phyloP scores from a whole-genome alignment of 30 jellyfish, hydroid and myxozoan genomes.

The Hydra vulgaris region DNA sequence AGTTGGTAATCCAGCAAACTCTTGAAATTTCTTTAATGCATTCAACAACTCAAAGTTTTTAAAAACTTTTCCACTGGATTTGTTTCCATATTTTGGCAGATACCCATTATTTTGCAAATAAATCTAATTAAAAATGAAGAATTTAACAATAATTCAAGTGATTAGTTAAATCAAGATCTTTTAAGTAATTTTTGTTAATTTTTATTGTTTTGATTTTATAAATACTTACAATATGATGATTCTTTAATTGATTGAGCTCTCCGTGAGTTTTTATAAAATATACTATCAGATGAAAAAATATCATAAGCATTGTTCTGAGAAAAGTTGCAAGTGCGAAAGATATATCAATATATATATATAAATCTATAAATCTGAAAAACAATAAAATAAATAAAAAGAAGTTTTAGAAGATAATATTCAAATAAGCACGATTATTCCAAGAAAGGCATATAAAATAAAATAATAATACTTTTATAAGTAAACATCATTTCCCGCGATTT shows the following conservation, averaged over 20 bases:
- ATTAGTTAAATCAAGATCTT: no score
- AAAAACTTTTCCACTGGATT: constrained; percentile 38
- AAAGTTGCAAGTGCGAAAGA: background rate
- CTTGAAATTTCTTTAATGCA: constrained; percentile 44
- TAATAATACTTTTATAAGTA: no score
- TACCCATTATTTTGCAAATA: constrained; percentile 45
- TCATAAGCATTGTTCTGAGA: background rate
- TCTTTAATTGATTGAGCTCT: background rate
- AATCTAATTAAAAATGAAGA: constrained; percentile 8
- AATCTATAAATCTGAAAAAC: background rate
- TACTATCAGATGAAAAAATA: background rate
- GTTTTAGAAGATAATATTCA: background rate
- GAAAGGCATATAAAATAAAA: background rate
- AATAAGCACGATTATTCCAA: background rate
- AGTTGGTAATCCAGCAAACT: constrained; percentile 42
- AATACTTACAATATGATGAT: background rate
- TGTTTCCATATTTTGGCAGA: constrained; percentile 12
- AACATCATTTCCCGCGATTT: background rate
- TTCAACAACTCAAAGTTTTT: constrained; percentile 26
- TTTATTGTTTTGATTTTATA: no score
- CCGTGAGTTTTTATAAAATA: background rate
- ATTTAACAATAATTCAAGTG: no score
- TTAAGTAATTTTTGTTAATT: no score
- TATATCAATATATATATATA: no score
- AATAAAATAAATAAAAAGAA: no score